Evolutionary conservation across 1,140 invertebrate genomes (phyloP).

Genomic region (Penaeus vannamei): DNA sequence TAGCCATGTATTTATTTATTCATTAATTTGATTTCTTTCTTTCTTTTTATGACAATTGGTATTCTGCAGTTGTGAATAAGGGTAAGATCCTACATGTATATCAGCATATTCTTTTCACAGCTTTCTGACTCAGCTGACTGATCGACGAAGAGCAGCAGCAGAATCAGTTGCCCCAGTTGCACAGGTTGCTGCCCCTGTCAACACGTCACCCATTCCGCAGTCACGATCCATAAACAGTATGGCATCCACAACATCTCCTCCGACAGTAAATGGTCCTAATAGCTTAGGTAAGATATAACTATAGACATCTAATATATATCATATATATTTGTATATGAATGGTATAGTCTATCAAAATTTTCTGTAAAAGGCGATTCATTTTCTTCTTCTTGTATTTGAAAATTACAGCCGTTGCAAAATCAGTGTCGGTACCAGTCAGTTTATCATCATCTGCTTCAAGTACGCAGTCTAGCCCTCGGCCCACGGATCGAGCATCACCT

Average conservation of each 20-base stretch:
- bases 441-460: constrained; percentile 41
- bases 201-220: constrained; percentile 62
- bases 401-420: constrained; percentile 42
- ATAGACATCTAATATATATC: too few relatives aligned
- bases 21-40: too few relatives aligned
- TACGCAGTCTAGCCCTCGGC: constrained; percentile 44
- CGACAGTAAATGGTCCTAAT: constrained; percentile 54
- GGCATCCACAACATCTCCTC: constrained; percentile 45
- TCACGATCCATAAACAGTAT: constrained; percentile 62
- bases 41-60: not conserved
- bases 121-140: constrained; percentile 83
- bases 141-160: constrained; percentile 80
- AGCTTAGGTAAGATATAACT: not conserved
- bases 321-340: too few relatives aligned
- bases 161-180: constrained; percentile 73
- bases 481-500: constrained; percentile 76
- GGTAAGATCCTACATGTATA: not conserved
- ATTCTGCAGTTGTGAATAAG: not conserved
- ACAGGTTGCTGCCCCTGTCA: constrained; percentile 66
- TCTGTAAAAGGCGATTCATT: not conserved
- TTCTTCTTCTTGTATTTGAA: not conserved
- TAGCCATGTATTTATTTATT: too few relatives aligned
- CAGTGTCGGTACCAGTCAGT: constrained; percentile 47
- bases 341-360: too few relatives aligned
- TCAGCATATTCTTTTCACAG: constrained; percentile 64